Percentiles rank a stretch among this genome's conserved stretches.
These are phyloP conservation scores for Nomia melanderi DNA, from an alignment of 1,140 invertebrate species.

Conservation along the genomic window DNA sequence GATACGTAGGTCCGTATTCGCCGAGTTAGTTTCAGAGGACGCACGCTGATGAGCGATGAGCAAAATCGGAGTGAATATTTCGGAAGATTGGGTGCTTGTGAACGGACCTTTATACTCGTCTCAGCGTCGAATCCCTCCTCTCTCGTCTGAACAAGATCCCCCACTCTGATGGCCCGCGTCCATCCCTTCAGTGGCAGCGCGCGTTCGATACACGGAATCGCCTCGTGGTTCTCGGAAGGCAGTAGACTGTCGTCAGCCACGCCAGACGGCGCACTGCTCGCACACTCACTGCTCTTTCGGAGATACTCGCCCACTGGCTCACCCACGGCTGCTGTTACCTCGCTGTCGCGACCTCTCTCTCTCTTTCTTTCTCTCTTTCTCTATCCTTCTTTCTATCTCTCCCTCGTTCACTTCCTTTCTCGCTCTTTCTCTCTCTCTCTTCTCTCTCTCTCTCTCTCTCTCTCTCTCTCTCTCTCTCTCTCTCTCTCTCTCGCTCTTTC, in stretches of 20 bases:
- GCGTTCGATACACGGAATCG: conserved; percentile 80
- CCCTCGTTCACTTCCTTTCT: neutral
- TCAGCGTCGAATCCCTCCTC: conserved; percentile 53
- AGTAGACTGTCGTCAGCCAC: conserved; percentile 80
- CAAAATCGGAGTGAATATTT: no score
- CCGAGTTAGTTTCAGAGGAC: no score
- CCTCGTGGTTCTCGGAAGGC: conserved; percentile 80
- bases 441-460: no score
- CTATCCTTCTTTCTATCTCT: no score
- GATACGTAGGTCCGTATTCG: no score
- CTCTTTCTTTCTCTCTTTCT: conserved; percentile 15
- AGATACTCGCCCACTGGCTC: conserved; percentile 63
- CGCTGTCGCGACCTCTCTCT: conserved; percentile 26
- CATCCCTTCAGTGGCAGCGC: conserved; percentile 66
- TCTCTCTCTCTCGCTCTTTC: no score
- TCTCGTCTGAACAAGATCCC: conserved; percentile 34
- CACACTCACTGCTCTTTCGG: conserved; percentile 52
- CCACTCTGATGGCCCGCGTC: conserved; percentile 30
- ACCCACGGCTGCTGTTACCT: conserved; percentile 57
- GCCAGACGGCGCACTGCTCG: conserved; percentile 79
- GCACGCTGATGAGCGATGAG: no score
- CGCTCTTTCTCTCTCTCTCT: no score
- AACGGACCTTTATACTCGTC: conserved; percentile 33
- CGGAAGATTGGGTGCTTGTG: conserved; percentile 1
- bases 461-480: no score